A percentile compares a stretch with the other conserved stretches of the same genome.
Conservation (phyloP, 1,140 invertebrate genomes). For the Monochamus saltuarius region DNA sequence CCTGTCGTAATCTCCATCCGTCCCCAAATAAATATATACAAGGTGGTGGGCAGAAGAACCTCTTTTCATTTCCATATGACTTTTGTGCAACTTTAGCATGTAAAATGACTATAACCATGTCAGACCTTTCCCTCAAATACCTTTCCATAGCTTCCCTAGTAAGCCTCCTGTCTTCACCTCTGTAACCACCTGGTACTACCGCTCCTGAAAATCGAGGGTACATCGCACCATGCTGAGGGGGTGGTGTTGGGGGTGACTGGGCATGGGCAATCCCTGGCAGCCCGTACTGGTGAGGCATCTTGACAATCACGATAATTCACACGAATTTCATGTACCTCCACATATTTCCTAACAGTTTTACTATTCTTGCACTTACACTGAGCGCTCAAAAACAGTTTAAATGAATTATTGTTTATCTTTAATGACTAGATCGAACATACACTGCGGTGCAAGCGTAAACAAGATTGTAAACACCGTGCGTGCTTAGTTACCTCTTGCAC, state of each 20-base stretch:
- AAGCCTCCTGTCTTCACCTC: constrained; percentile 79
- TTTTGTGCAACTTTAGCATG: constrained; percentile 99
- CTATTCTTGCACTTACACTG: too few relatives aligned
- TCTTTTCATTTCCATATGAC: constrained; percentile 99
- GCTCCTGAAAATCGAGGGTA: constrained; percentile 56
- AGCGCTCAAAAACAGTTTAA: too few relatives aligned
- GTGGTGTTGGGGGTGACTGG: constrained; percentile 76
- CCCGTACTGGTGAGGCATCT: constrained; percentile 77
- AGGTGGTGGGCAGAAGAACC: constrained; percentile 99
- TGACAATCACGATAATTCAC: constrained; percentile 38
- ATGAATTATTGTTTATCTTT: too few relatives aligned
- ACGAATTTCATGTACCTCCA: not conserved
- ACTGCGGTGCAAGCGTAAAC: constrained; percentile 7
- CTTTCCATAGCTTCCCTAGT: constrained; percentile 96
- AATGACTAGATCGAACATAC: too few relatives aligned
- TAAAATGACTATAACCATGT: constrained; percentile 95
- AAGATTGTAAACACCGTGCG: constrained; percentile 20
- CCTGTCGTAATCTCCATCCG: constrained; percentile 93
- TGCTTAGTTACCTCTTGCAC: constrained; percentile 27
- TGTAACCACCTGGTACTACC: constrained; percentile 64
- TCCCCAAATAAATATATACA: constrained; percentile 98
- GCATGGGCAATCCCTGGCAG: constrained; percentile 66
- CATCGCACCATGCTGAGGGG: constrained; percentile 59
- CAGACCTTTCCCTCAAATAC: constrained; percentile 89
- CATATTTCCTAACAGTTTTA: not conserved